Percentiles rank a stretch among this genome's conserved stretches.
Conservation (phyloP, 1,140 invertebrate species). For the Drosophila murphyi region DNA sequence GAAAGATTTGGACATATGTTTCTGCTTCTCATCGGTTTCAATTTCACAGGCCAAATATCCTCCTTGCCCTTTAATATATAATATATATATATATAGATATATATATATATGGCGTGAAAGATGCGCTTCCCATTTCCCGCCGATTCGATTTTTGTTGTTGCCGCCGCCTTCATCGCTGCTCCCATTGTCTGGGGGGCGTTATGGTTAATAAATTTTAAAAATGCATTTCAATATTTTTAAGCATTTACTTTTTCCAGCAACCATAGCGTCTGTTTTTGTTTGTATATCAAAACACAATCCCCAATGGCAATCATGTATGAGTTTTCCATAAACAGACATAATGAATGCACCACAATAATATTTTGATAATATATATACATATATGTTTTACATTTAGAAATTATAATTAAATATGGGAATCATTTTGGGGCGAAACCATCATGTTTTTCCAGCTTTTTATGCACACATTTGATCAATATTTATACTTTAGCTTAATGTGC, state of each 20-base stretch:
- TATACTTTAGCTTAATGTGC: constrained; percentile 17
- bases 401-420: neutral
- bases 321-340: constrained; percentile 50
- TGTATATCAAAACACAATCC: constrained; percentile 67
- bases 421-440: neutral
- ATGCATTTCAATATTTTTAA: constrained; percentile 55
- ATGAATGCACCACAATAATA: neutral
- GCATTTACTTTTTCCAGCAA: constrained; percentile 47
- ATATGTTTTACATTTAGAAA: neutral
- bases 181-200: constrained; percentile 53
- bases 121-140: constrained; percentile 48
- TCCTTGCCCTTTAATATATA: neutral
- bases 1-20: constrained; percentile 50
- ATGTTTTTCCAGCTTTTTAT: neutral
- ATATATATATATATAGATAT: neutral
- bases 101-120: constrained; percentile 29
- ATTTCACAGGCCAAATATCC: constrained; percentile 44
- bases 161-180: neutral
- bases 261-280: constrained; percentile 68
- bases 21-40: constrained; percentile 56
- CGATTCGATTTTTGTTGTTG: constrained; percentile 27
- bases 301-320: constrained; percentile 61
- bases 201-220: constrained; percentile 75
- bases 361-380: neutral
- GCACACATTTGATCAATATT: neutral